These are phyloP conservation scores for Rhynchomys soricoides DNA, from an alignment of 2,113 vertebrate genomes.

Conservation along the genomic window DNA sequence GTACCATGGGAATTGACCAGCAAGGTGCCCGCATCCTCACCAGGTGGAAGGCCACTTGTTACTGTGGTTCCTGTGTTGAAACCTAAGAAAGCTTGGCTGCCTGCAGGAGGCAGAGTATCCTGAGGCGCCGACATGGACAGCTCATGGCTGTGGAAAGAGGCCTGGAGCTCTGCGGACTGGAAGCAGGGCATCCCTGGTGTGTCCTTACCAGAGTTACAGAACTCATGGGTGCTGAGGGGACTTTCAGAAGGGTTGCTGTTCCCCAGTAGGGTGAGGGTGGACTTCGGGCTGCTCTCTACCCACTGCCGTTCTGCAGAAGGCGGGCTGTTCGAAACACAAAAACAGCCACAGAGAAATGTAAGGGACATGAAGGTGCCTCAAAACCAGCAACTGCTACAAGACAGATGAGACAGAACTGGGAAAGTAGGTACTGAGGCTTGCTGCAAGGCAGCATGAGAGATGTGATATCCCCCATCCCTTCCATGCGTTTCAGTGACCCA, in stretches of 20 bases:
- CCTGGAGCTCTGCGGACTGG: conserved; percentile 81
- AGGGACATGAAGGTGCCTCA: rapidly evolving
- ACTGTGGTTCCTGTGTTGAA: conserved; percentile 47
- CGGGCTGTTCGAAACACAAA: conserved; percentile 79
- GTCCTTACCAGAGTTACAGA: conserved; percentile 77
- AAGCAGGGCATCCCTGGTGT: conserved; percentile 79
- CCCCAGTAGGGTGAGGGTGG: conserved; percentile 78
- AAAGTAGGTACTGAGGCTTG: rapidly evolving
- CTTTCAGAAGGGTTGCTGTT: conserved; percentile 76
- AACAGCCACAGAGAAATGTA: rapidly evolving
- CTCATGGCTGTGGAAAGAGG: conserved; percentile 81
- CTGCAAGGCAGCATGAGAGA: background rate
- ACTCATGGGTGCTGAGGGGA: conserved; percentile 84
- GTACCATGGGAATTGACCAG: conserved; percentile 45
- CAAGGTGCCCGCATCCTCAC: conserved; percentile 82
- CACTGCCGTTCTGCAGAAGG: conserved; percentile 84
- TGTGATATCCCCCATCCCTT: rapidly evolving
- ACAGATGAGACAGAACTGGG: rapidly evolving
- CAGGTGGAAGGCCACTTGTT: conserved; percentile 66
- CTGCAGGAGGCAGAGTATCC: conserved; percentile 59
- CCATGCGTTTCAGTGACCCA: background rate
- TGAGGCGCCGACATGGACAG: conserved; percentile 84
- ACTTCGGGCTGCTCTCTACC: conserved; percentile 85
- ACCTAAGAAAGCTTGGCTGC: conserved; percentile 77
- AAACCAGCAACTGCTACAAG: background rate